Conservation (phyloP, 92 coral and sea anemone genomes). For the Parazoanthus darwini region DNA sequence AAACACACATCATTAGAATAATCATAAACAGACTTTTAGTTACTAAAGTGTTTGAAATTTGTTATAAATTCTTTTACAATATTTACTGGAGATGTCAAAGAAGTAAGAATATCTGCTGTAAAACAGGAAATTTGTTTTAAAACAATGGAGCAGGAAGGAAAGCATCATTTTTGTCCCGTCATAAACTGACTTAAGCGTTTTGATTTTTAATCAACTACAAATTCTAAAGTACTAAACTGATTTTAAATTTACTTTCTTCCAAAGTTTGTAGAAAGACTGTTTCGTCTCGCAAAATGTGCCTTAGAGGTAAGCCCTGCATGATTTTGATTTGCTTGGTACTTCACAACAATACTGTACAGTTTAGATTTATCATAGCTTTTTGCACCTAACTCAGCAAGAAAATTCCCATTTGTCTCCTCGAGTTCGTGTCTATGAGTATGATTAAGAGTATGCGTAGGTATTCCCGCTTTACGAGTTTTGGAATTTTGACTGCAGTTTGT, state of each 20-base stretch:
- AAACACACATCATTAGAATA: too few relatives aligned
- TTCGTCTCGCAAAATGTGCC: conserved; percentile 37
- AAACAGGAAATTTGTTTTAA: too few relatives aligned
- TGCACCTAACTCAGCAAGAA: background rate
- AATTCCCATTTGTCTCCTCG: background rate
- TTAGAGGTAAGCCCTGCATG: background rate
- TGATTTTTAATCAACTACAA: too few relatives aligned
- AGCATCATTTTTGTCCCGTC: too few relatives aligned
- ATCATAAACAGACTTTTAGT: too few relatives aligned
- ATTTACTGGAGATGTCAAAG: too few relatives aligned
- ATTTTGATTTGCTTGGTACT: background rate
- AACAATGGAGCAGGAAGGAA: too few relatives aligned
- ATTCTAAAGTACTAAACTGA: too few relatives aligned
- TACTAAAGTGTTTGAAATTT: too few relatives aligned
- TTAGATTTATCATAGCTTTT: background rate
- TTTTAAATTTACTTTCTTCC: conserved; percentile 30
- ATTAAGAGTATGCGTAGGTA: background rate
- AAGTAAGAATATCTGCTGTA: too few relatives aligned
- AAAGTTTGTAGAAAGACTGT: conserved; percentile 50
- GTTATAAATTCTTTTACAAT: too few relatives aligned
- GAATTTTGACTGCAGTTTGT: background rate
- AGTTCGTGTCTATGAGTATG: background rate
- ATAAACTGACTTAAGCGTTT: too few relatives aligned
- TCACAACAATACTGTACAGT: background rate
- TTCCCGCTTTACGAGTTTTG: background rate